Evolutionary conservation across 1,140 invertebrate genomes (phyloP), one percentile per base, ranked within the genome.

Genomic region (Micrasema longulum): DNA sequence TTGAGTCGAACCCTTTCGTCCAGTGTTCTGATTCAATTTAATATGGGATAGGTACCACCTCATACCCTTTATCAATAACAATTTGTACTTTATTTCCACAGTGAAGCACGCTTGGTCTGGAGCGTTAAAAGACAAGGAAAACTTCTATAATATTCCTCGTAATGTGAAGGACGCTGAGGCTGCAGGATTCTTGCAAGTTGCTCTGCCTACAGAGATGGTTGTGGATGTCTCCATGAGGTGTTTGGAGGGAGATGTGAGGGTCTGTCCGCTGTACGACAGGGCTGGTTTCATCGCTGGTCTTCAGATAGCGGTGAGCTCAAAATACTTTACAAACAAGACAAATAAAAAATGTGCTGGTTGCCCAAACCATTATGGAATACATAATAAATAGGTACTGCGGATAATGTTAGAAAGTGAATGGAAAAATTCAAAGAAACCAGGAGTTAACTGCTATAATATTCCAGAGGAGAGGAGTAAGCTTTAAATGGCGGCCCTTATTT

Each of bases 231-330:
- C 78, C 57, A 78, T 83, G 72, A 79, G 81, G 69, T 84, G 82
- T 50, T 38, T 72, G 1, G 76, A 78, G 3, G 36, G 73, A 1
- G 82, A 79, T 12, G 76, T 77, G 26, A 76, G 76, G 64, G 79
- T 84, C 1, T 83, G 83, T 57, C 77, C 80, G 0, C 74, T 83
- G 6, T 83, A 79, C 47, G 81, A 83, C 38, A 76, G 79, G 1
- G 78, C 78, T n/a, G 83, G 84, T 0, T 84, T 83, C 66, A 79
- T 86, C 0, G 79, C 83, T 52, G 84, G 83, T 7, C 67, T 86
- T 4, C 83, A 84, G 71, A 77, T 84, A 45, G 80, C 79, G 65
- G 83, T 85, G 71, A 80, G 82, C 14, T 45, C n/a, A n/a, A n/a
- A n/a, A n/a, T n/a, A n/a, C n/a, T n/a, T n/a, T n/a, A n/a, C n/a